Base-by-base conservation (phyloP, 2,797 vertebrate species). In the Chanos chanos region DNA sequence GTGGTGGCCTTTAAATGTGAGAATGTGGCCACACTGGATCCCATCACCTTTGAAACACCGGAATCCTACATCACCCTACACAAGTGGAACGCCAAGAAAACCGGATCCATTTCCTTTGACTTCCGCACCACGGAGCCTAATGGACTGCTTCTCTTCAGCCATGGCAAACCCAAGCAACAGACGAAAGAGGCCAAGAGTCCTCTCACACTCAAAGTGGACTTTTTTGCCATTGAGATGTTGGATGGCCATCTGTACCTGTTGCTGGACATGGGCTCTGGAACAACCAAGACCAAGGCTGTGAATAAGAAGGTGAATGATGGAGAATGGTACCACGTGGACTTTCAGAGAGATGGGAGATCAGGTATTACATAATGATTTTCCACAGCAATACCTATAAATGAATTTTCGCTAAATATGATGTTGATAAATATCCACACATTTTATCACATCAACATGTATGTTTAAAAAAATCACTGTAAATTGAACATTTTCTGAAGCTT, bases 271-370 rank as follows among this genome's bases (percentile, higher is more conserved):
- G 96, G 96, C 55, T 98, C 96, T 13, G 96, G 96, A 73, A 97
- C 95, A 69, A 97, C 94, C 65, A 99, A 99, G 86, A 95, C 94
- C 70, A 93, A 81, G 78, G 95, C 95, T 1, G 86, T 97, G 30
- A 94, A 94, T 78, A 97, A 94, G 83, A 99, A 99, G 72, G 95
- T 99, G 69, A 99, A 99, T 77, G 96, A 99, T 10, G 96, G 96
- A 39, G 96, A 98, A 82, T 99, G 96, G 96, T 97, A 98, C 83
- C 96, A 99, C 1, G 95, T 99, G 72, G 96, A 99, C 81, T 98
- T 99, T 74, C 96, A 98, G 73, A 88, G 96, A 41, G 96, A 99
- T 1, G 96, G 96, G 64, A 86, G 95, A 76, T 94, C 95, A 88
- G 96, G 96, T 98, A 89, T 16, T n/a, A n/a, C 6, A 50, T 9